Conservation (phyloP, 2,113 vertebrate genomes). For the Notothenia coriiceps region DNA sequence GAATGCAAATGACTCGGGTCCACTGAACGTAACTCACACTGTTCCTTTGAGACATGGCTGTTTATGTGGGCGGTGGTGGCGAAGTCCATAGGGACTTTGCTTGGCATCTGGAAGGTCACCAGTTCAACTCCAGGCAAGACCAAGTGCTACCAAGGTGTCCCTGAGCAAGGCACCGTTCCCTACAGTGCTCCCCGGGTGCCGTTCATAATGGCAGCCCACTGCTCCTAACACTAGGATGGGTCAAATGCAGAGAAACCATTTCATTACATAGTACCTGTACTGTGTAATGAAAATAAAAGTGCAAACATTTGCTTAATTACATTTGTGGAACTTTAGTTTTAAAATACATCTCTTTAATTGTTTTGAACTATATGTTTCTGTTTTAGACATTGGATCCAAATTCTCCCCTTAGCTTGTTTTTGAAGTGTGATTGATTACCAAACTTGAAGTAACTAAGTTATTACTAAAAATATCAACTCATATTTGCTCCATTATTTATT, state of each 20-base stretch:
- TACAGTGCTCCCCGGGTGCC: too few relatives aligned
- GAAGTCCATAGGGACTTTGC: too few relatives aligned
- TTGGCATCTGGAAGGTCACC: too few relatives aligned
- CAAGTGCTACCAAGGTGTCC: too few relatives aligned
- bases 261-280: too few relatives aligned
- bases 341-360: conserved; percentile 6
- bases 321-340: not conserved
- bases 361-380: conserved; percentile 3
- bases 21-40: conserved; percentile 7
- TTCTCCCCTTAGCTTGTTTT: conserved; percentile 24
- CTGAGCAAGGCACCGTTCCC: too few relatives aligned
- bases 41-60: not conserved
- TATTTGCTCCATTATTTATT: conserved; percentile 25
- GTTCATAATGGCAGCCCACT: too few relatives aligned
- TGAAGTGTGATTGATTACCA: conserved; percentile 14
- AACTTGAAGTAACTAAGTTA: not conserved
- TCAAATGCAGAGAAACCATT: too few relatives aligned
- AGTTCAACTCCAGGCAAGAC: too few relatives aligned
- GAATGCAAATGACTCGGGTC: conserved; percentile 40
- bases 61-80: conserved; percentile 21
- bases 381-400: conserved; percentile 1
- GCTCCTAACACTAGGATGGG: too few relatives aligned
- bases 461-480: not conserved
- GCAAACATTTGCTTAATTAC: too few relatives aligned
- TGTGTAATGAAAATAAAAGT: too few relatives aligned